Base-by-base conservation (phyloP, 2,888 invertebrate species). In the Idaea straminata region DNA sequence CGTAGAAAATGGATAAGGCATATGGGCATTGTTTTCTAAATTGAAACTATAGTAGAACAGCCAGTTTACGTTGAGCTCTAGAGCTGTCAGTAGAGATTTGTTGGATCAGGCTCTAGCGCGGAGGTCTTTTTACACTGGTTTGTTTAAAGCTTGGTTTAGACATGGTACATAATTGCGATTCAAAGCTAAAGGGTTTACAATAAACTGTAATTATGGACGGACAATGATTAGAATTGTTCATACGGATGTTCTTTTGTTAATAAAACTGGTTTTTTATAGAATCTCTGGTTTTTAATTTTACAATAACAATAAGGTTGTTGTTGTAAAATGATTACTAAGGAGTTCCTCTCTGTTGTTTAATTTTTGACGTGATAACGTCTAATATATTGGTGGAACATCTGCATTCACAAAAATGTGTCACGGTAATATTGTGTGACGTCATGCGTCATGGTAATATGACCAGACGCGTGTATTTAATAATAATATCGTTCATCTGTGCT, bases 1-100 rank as follows among this genome's bases (percentile, higher is more conserved):
- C 86, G 87, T 85, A 86, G 91, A 87, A 89, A 91, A 91, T 92
- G 92, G 92, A 91, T 92, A 92, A 90, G 91, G 90, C 70, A 74
- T 73, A 72, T 69, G 68, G 67, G 66, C 83, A 91, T 92, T 92
- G 92, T 92, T 89, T 89, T 83, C 86, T 87, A 92, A 92, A 92
- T 92, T 92, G 92, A 91, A 92, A 91, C 89, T 88, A 89, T 88
- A 57, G 84, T 79, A 78, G 65, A 7, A 7, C 81, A 81, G 70
- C 90, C 84, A 80, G 74, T 73, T 61, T 83, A 78, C 69, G 74
- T 66, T 79, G 91, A 82, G 66, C 89, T 72, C 72, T 75, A 76
- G 74, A 72, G 75, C 74, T 68, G 25, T 59, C 15, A 59, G 16
- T 59, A 15, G 16, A 59, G 13, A 25, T 59, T 59, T 59, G 59